Evolutionary conservation across 2,797 vertebrate species (phyloP), one percentile per base, ranked within the genome.

Genomic region (Thunnus albacares): DNA sequence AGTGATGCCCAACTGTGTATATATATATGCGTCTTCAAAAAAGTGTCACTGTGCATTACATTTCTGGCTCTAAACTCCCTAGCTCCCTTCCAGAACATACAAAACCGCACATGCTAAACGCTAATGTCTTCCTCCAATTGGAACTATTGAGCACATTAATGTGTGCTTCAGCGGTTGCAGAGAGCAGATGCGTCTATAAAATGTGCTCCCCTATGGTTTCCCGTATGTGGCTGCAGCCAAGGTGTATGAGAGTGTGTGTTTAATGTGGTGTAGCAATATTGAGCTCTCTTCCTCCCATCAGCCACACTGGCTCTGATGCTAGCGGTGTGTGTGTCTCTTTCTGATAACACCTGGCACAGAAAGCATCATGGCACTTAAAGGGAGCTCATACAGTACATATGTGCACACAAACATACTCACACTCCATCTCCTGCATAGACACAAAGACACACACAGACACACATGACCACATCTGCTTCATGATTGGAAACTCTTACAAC

Each of bases 211-310:
- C 90, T 85, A 86, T 82, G 85, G 89, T 88, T 90, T 89, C 71
- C 73, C 64, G 67, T 72, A 86, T 79, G 86, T 28, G 63, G 65
- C 70, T 68, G 74, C 66, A 82, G 92, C 87, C 78, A 84, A 82
- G 77, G 87, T 86, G 82, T 77, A 52, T 73, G 77, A 76, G 80
- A 65, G 73, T 79, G 87, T 57, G 89, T 89, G 92, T 86, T 92
- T 94, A 94, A 95, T 94, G 94, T 90, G 81, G 78, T 93, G 94
- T 89, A 75, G 90, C 87, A 63, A 85, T 86, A 86, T 77, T 67
- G 76, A 76, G 81, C 81, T 75, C 82, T 70, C 70, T 77, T 65
- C 66, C 64, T 70, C 73, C 82, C 71, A 58, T 84, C 89, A 81
- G 61, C 73, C 71, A 63, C 62, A 12, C 62, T 56, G 69, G 79